Evolutionary conservation across 1,140 invertebrate species (phyloP), one percentile per base, ranked within the genome.

Genomic region (Hyles vespertilio): DNA sequence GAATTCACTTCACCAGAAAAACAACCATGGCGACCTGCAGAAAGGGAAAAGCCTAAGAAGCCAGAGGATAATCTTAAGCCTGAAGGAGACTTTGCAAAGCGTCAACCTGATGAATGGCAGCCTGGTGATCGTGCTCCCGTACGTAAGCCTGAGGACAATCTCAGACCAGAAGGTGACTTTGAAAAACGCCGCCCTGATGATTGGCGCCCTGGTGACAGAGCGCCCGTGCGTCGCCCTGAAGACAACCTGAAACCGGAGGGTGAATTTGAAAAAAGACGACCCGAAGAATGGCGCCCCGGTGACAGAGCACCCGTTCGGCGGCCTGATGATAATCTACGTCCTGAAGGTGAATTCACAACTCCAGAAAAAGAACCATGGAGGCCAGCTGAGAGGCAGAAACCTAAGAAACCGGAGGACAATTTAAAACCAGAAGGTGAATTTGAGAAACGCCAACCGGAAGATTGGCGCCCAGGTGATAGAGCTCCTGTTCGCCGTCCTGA

Each of bases 231-330:
- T 10, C 89, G 89, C 49, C 91, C 86, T 34, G 87, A 91, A 67
- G 92, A 93, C 60, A 92, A 92, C 77, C 79, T 92, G 10, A 87
- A 73, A 60, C 77, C 89, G 50, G 83, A 82, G 70, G 91, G 92
- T 54, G 89, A 91, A 50, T 92, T 92, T 91, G 94, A 65, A 93
- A 95, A 74, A 93, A 93, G 33, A 93, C 92, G 83, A 94, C 93
- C 3, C 92, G 94, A 89, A 70, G 92, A 59, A 93, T 86, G 92
- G 93, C 58, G 92, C 92, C 67, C 91, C 92, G 80, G 89, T 61
- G 58, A 91, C 88, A 61, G 92, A 91, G 92, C 93, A 71, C 93
- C 90, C 61, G 81, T 92, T 10, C 90, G 91, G 66, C 87, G 90
- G 61, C 90, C 84, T 0, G 81, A 82, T 8, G 85, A 90, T 44